Evolutionary conservation across 2,888 invertebrate genomes (phyloP).

Genomic region (Phaedon cochleariae): DNA sequence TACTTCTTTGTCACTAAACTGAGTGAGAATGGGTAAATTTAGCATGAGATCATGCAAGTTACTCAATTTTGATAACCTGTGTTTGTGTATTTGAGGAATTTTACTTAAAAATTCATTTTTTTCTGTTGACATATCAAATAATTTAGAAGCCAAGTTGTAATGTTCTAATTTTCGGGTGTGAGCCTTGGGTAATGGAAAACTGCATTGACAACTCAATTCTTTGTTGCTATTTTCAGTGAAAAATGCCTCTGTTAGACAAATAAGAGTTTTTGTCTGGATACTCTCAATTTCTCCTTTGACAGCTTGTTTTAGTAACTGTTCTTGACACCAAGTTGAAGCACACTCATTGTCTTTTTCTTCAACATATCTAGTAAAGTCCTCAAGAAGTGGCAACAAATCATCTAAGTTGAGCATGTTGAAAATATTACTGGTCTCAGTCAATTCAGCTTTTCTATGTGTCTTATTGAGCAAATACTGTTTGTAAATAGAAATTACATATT

Average conservation of each 20-base stretch:
- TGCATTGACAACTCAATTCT: constrained; percentile 67
- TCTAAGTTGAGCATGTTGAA: constrained; percentile 44
- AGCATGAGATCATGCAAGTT: constrained; percentile 64
- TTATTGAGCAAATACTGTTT: constrained; percentile 59
- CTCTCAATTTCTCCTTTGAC: constrained; percentile 37
- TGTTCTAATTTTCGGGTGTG: constrained; percentile 63
- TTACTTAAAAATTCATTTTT: constrained; percentile 65
- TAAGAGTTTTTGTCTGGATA: constrained; percentile 26
- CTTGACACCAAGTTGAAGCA: constrained; percentile 54
- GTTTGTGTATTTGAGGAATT: constrained; percentile 72
- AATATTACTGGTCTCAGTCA: constrained; percentile 50
- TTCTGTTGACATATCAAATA: constrained; percentile 57
- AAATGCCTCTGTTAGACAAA: constrained; percentile 68
- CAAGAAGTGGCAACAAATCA: constrained; percentile 47
- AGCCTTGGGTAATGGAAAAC: constrained; percentile 67
- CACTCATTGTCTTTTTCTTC: constrained; percentile 42
- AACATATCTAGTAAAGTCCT: constrained; percentile 50
- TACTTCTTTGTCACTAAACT: constrained; percentile 68
- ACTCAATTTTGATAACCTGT: constrained; percentile 64
- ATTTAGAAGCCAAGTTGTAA: constrained; percentile 66
- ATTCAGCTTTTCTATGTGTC: constrained; percentile 54
- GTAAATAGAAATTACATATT: constrained; percentile 47
- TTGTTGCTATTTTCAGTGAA: constrained; percentile 64
- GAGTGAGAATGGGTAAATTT: constrained; percentile 67
- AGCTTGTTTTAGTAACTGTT: constrained; percentile 55